Evolutionary conservation across 2,888 invertebrate genomes (phyloP).

Genomic region (Campoplex nolae): DNA sequence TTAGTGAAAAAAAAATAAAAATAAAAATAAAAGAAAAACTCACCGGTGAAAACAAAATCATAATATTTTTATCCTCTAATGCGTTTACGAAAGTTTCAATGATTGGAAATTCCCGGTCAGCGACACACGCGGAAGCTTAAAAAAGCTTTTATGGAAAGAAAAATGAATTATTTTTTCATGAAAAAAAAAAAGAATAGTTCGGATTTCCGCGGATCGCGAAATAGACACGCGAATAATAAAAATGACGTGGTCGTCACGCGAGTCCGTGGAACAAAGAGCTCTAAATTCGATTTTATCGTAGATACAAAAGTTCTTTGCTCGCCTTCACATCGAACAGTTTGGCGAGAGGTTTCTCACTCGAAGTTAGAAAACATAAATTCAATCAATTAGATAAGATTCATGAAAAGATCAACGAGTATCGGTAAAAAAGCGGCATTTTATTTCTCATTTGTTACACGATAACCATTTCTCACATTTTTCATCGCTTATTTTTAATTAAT

Average conservation of each 20-base stretch:
- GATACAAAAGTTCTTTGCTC: not conserved
- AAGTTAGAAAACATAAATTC: not conserved
- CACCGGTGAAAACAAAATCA: constrained; percentile 4
- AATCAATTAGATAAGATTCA: not conserved
- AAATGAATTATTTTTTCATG: constrained; percentile 29
- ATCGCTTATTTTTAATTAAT: constrained; percentile 12
- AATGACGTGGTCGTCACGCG: constrained; percentile 2
- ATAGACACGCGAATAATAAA: constrained; percentile 26
- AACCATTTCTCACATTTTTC: constrained; percentile 13
- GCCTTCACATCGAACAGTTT: not conserved
- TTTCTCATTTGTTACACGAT: constrained; percentile 24
- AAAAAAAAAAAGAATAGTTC: constrained; percentile 20
- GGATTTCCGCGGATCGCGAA: not conserved
- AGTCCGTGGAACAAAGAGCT: not conserved
- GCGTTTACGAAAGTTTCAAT: constrained; percentile 40
- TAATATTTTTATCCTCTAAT: not conserved
- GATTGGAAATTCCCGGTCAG: constrained; percentile 9
- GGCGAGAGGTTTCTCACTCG: not conserved
- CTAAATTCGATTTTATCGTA: not conserved
- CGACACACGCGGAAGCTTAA: constrained; percentile 4
- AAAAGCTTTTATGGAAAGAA: not conserved
- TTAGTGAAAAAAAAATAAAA: not conserved
- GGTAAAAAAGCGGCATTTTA: constrained; percentile 48
- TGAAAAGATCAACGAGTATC: not conserved
- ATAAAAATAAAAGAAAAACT: constrained; percentile 17